phyloP scores from a whole-genome alignment of 37 sponge, comb jelly and placozoan genomes.

The Aplysina aerophoba region DNA sequence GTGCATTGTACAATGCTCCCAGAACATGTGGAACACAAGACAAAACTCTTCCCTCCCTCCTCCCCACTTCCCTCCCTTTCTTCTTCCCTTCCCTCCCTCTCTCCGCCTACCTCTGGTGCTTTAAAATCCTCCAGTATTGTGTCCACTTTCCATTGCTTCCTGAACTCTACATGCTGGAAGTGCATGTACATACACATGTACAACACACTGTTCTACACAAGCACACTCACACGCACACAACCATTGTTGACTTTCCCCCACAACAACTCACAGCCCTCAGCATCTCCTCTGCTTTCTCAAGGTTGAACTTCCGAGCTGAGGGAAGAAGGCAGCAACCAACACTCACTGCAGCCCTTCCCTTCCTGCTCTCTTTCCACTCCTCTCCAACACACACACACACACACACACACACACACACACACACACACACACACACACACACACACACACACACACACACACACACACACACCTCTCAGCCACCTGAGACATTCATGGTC shows the following conservation, averaged over 20 bases:
- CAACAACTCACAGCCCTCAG: constrained; percentile 59
- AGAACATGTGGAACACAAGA: no score
- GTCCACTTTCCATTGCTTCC: constrained; percentile 43
- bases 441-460: not conserved
- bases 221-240: not conserved
- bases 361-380: no score
- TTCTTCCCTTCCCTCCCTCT: no score
- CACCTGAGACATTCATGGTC: constrained; percentile 66
- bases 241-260: not conserved
- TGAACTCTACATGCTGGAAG: constrained; percentile 53
- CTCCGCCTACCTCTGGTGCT: constrained; percentile 62
- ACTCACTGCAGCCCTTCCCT: no score
- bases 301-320: constrained; percentile 63
- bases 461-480: constrained; percentile 54
- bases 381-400: not conserved
- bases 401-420: not conserved
- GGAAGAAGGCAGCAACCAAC: no score
- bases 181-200: not conserved
- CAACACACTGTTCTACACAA: not conserved
- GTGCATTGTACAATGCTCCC: no score
- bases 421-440: not conserved
- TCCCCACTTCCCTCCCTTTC: no score
- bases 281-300: constrained; percentile 64
- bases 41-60: no score
- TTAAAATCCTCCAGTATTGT: constrained; percentile 61